A percentile compares a stretch with the other conserved stretches of the same genome.
Conservation (phyloP, 1,140 invertebrate species). For the Yoshiicerus persimilis region DNA sequence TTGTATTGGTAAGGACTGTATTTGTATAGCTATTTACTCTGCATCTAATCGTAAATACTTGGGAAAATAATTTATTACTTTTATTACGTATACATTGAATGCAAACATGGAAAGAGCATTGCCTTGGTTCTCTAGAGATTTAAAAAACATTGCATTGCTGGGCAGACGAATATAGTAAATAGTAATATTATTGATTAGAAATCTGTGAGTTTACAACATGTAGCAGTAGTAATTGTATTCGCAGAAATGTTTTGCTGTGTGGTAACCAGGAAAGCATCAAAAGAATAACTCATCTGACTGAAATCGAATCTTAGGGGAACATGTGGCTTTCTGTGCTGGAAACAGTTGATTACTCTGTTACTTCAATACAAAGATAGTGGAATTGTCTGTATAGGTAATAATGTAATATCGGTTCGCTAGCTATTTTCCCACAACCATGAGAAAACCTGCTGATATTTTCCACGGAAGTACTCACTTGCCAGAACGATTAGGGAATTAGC, state of each 20-base stretch:
- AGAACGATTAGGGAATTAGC: constrained; percentile 16
- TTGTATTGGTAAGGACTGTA: background rate
- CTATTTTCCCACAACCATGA: background rate
- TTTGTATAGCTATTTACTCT: background rate
- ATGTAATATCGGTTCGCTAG: background rate
- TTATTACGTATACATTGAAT: no score
- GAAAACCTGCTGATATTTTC: background rate
- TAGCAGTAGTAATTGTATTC: background rate
- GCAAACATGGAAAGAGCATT: no score
- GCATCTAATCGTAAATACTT: no score
- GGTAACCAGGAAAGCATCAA: background rate
- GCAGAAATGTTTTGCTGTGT: background rate
- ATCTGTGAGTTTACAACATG: background rate
- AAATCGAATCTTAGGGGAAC: background rate
- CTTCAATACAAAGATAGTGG: background rate
- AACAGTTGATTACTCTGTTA: background rate
- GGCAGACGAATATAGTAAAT: background rate
- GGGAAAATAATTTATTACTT: no score
- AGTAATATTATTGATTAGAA: background rate
- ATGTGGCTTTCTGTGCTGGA: background rate
- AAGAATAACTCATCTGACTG: background rate
- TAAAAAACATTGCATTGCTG: background rate
- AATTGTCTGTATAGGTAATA: background rate
- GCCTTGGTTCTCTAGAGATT: background rate
- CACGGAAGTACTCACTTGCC: background rate